Evolutionary conservation across 1,140 invertebrate species (phyloP), one percentile per base, ranked within the genome.

Genomic region (Drosophila sp.): DNA sequence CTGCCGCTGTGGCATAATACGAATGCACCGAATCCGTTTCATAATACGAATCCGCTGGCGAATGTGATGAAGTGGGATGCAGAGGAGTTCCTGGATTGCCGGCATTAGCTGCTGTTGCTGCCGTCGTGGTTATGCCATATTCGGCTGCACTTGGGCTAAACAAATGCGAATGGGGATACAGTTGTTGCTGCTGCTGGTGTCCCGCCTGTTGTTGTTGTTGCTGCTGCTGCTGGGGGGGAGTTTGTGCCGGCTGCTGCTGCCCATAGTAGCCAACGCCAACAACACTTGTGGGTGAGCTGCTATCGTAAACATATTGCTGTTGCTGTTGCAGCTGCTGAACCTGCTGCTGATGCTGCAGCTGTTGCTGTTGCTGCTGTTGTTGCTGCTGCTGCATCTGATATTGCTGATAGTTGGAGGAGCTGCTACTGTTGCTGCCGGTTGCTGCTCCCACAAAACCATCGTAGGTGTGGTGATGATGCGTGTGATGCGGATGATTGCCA

Each of bases 401-500:
- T 50, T 66, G 71, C 30, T 75, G 67, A 73, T 64, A 66, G 78
- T 79, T 76, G 80, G 72, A 27, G 73, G 67, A 92, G 89, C 76
- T 92, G 92, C 65, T 83, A 89, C 44, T 50, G 27, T 50, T 50
- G 8, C 44, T 50, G 44, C 44, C 8, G 3, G 44, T 50, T 50
- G 70, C 73, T 89, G 56, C 69, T 75, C 38, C 79, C 66, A 57
- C 55, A 29, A 91, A 92, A 56, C 91, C 91, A 61, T 91, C 91
- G 81, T 91, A 92, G 79, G 89, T 91, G 76, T 91, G 90, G 54
- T 77, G 80, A 74, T 90, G 90, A 71, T 91, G 44, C 44, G 44
- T 50, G 10, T 50, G 90, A 87, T 93, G 93, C 92, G 93, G 90
- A 91, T 93, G 93, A 92, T 93, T 92, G 81, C 94, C 94, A 93